Conservation (phyloP, 2,797 vertebrate genomes). For the Esox lucius region DNA sequence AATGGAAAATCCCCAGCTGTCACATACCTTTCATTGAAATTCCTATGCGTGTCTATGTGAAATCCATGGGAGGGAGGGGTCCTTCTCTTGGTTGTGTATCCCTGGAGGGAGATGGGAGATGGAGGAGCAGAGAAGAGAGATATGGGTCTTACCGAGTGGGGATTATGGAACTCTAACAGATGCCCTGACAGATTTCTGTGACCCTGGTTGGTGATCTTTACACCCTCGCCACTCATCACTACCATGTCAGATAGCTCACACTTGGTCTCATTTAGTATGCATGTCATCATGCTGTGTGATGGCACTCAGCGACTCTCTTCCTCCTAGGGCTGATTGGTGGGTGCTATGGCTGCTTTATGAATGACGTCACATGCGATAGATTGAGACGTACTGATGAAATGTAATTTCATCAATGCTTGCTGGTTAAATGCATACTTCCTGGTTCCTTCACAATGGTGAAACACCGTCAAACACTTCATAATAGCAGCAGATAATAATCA, state of each 20-base stretch:
- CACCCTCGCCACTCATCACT: slow-evolving; percentile 3
- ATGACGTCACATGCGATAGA: not conserved
- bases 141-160: slow-evolving; percentile 27
- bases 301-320: not conserved
- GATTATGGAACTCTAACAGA: slow-evolving; percentile 53
- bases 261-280: not conserved
- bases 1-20: slow-evolving; percentile 34
- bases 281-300: not conserved
- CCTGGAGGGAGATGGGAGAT: slow-evolving; percentile 18
- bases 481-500: no score
- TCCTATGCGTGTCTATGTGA: slow-evolving; percentile 26
- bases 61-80: slow-evolving; percentile 27
- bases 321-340: not conserved
- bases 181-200: slow-evolving; percentile 36
- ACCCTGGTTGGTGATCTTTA: slow-evolving; percentile 26
- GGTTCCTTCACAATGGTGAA: no score
- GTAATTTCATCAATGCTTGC: no score
- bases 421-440: no score
- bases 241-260: slow-evolving; percentile 7
- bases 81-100: slow-evolving; percentile 25
- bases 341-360: not conserved
- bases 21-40: slow-evolving; percentile 32
- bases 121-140: slow-evolving; percentile 19
- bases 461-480: no score
- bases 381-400: not conserved